These are phyloP conservation scores for Tympanuchus pallidicinctus DNA, from an alignment of 2,113 vertebrate species.

Conservation along the genomic window DNA sequence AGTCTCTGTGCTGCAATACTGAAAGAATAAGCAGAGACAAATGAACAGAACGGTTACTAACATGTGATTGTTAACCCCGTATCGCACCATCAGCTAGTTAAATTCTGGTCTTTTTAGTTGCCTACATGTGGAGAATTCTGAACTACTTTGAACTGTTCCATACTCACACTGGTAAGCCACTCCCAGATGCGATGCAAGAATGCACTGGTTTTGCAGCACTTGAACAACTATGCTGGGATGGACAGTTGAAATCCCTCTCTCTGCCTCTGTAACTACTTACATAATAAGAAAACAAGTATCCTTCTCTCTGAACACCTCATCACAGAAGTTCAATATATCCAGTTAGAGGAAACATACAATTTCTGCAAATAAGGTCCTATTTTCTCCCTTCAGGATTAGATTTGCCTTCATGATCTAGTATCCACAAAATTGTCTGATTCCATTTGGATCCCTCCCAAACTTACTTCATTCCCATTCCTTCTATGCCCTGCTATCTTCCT, in stretches of 20 bases:
- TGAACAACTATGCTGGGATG: conserved; percentile 14
- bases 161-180: background rate
- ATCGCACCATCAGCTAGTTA: background rate
- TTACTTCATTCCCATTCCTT: background rate
- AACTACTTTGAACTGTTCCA: background rate
- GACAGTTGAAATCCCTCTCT: background rate
- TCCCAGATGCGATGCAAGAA: background rate
- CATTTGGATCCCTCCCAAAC: background rate
- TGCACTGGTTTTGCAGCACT: background rate
- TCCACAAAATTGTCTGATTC: conserved; percentile 17
- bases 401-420: conserved; percentile 23
- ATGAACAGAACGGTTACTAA: conserved; percentile 14
- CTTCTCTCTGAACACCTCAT: background rate
- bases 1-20: conserved; percentile 33
- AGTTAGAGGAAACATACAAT: background rate
- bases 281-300: conserved; percentile 45
- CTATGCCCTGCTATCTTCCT: background rate
- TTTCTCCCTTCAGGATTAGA: conserved; percentile 11
- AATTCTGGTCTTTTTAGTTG: background rate
- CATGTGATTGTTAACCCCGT: conserved; percentile 41
- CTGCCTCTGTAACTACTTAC: conserved; percentile 1
- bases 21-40: conserved; percentile 57
- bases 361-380: conserved; percentile 31
- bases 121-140: background rate
- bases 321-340: conserved; percentile 1